These are phyloP conservation scores for Clitarchus hookeri DNA, from an alignment of 2,888 invertebrate species.

Conservation along the genomic window DNA sequence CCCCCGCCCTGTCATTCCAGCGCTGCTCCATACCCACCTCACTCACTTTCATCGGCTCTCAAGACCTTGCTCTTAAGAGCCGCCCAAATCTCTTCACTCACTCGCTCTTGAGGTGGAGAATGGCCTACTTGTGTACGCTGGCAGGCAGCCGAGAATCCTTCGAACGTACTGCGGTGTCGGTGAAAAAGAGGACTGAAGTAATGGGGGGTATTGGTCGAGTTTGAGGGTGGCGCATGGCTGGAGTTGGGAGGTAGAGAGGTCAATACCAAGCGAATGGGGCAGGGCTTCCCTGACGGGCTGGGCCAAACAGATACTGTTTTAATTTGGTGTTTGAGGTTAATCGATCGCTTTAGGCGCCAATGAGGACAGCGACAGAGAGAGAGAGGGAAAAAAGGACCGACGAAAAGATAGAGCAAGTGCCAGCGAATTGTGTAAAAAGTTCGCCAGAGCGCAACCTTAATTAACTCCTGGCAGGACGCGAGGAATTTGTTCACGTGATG, in stretches of 20 bases:
- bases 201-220: too few relatives aligned
- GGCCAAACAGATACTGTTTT: not conserved
- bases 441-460: slow-evolving; percentile 2
- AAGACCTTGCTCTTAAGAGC: too few relatives aligned
- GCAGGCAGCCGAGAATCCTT: too few relatives aligned
- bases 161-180: too few relatives aligned
- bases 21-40: too few relatives aligned
- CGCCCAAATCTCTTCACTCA: too few relatives aligned
- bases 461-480: not conserved
- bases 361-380: not conserved
- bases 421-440: not conserved
- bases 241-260: not conserved
- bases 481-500: slow-evolving; percentile 14
- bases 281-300: not conserved
- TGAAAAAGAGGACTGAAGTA: too few relatives aligned
- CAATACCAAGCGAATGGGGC: not conserved
- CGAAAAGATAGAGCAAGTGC: not conserved
- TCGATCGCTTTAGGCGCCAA: not conserved
- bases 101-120: too few relatives aligned
- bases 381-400: not conserved
- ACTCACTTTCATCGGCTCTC: too few relatives aligned
- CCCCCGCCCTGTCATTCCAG: too few relatives aligned
- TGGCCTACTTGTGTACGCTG: too few relatives aligned
- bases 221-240: too few relatives aligned
- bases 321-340: not conserved